A percentile compares a stretch with the other conserved stretches of the same genome.
phyloP scores from a whole-genome alignment of 2,797 vertebrate genomes.

The Epinephelus coioides region DNA sequence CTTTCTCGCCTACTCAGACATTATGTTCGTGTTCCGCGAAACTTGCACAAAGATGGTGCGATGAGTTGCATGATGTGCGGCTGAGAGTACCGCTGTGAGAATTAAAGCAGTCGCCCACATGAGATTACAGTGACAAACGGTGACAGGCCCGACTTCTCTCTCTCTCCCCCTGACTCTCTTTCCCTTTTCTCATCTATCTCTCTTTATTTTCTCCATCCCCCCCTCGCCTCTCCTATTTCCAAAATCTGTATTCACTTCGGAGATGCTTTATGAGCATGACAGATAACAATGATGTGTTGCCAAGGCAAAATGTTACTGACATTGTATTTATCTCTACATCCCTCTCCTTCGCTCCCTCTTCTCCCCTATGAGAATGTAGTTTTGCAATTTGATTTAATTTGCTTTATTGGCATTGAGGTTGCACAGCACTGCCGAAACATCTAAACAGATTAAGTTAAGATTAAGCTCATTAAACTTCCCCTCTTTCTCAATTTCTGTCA shows the following conservation, averaged over 20 bases:
- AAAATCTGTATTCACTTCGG: constrained; percentile 48
- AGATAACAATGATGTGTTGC: constrained; percentile 34
- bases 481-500: constrained; percentile 30
- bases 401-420: constrained; percentile 50
- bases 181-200: constrained; percentile 39
- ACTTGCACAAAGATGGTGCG: constrained; percentile 44
- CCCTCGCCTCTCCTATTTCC: constrained; percentile 33
- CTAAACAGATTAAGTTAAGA: constrained; percentile 51
- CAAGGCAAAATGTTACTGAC: constrained; percentile 25
- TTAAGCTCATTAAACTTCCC: constrained; percentile 35
- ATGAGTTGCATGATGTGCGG: constrained; percentile 49
- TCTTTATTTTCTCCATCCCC: constrained; percentile 51
- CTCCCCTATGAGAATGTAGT: constrained; percentile 6
- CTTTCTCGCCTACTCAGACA: constrained; percentile 51
- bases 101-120: constrained; percentile 66
- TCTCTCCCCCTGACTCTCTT: constrained; percentile 34
- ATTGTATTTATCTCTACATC: constrained; percentile 27
- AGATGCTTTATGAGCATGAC: constrained; percentile 43
- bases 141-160: constrained; percentile 59
- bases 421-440: constrained; percentile 44
- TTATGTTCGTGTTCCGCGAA: constrained; percentile 53
- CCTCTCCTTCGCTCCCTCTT: not conserved
- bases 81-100: constrained; percentile 56
- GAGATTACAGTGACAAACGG: constrained; percentile 71
- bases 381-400: constrained; percentile 53